Base-by-base conservation (phyloP, 1,140 invertebrate species). In the Gonatopus flavifemur region DNA sequence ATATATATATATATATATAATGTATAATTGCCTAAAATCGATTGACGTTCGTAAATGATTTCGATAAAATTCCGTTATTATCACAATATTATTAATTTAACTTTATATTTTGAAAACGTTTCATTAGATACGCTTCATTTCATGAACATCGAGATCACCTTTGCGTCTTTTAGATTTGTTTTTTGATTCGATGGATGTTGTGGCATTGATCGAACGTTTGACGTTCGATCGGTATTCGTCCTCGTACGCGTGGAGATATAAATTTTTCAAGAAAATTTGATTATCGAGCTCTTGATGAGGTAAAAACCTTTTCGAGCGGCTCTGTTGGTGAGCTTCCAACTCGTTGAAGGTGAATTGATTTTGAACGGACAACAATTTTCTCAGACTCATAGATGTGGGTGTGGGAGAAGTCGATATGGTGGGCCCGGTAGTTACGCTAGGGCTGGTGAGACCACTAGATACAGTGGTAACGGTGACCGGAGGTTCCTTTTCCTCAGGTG, bases 51-150 rank as follows among this genome's bases (percentile, higher is more conserved):
- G 63, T 74, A 71, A 66, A 74, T 74, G 66, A 70, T 61, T 63
- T 69, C n/a, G 71, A 70, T 71, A 72, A 77, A n/a, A 75, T 71
- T 73, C 69, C 69, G 69, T 51, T 74, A 70, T 70, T 76, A 77
- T 76, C 75, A 76, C 75, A 76, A 76, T 72, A 73, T n/a, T 69
- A 70, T 69, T 62, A 64, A 67, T n/a, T n/a, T n/a, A n/a, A n/a
- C n/a, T n/a, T n/a, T n/a, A n/a, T n/a, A n/a, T n/a, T n/a, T n/a
- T n/a, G n/a, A n/a, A n/a, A n/a, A n/a, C n/a, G n/a, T n/a, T n/a
- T n/a, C n/a, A n/a, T n/a, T n/a, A n/a, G n/a, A n/a, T n/a, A 67
- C 59, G 70, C 59, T 74, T 67, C 63, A 67, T 66, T 57, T 69
- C 60, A 57, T 62, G 63, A 47, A 57, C 59, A 52, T 56, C 65